Base-by-base conservation (phyloP, 2,113 vertebrate genomes). In the Nesoenas mayeri region DNA sequence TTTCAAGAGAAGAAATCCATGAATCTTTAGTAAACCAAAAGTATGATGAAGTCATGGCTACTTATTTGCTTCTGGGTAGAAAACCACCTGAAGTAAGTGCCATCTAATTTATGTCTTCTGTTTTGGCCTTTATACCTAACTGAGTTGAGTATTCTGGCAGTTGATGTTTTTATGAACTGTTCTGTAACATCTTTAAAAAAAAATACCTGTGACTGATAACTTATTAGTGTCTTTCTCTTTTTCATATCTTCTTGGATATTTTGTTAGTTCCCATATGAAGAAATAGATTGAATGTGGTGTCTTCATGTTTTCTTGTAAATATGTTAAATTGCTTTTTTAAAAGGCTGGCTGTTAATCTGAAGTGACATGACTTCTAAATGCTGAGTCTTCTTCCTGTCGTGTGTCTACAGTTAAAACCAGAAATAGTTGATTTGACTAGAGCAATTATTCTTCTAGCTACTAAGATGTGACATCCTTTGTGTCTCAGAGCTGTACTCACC, bases 41-140 rank as follows among this genome's bases (percentile, higher is more conserved):
- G 97, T 99, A 99, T 0, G 98, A 99, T 88, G 99, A 99, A 91
- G 98, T 99, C 89, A 99, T 99, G 99, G 99, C 99, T 84, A 99
- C 99, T 53, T 99, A 99, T 19, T 97, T 99, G 85, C 98, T 99
- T 73, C 96, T 99, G 85, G 99, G 99, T 84, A 98, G 99, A 98
- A 99, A 99, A 98, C 98, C 99, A 87, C 98, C 99, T 32, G 99
- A 99, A 98, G 99, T 99, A 98, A 98, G 98, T 96, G 53, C 51
- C 65, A 25, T 66, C 50, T 72, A 67, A 50, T 61, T 81, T 84
- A 67, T 12, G 13, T 62, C 31, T 88, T 64, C 28, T 85, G 0
- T 7, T 85, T 80, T 84, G 40, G 8, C 7, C 54, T 91, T 80
- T 51, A 5, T 58, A 26, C 83, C 16, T 69, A 60, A 6, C 28